Base-by-base conservation (phyloP, 2,113 vertebrate genomes). In the Tetrao urogallus region DNA sequence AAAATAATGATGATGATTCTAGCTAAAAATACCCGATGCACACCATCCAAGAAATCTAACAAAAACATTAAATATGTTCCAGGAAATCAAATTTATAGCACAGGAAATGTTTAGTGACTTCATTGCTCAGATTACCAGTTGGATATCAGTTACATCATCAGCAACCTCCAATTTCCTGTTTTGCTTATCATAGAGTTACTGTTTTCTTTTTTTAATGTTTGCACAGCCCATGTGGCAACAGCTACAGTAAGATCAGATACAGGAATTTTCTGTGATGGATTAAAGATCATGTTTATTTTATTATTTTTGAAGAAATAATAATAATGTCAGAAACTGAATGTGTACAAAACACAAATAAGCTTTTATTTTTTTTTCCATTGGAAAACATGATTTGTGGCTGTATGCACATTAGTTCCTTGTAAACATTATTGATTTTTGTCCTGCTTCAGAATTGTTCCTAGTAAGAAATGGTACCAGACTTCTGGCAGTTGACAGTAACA, bases 111-210 rank as follows among this genome's bases (percentile, higher is more conserved):
- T 98, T 97, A 96, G 95, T 82, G 96, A 87, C 80, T 97, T 92
- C 88, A 93, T 94, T 91, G 70, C 95, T 98, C 97, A 79, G 81
- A 95, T 98, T 98, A 98, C 97, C 86, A 43, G 72, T 13, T 69
- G 92, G 94, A 93, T 96, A 98, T 98, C 98, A 60, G 90, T 97
- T 98, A 96, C 97, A 97, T 97, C 94, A 92, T 82, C 96, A 81
- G 80, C 94, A 95, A 95, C 92, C 95, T 97, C 94, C 95, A 95
- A 95, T 97, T 98, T 98, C 98, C 98, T 98, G 98, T 98, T 97
- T 96, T 96, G 90, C 97, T 97, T 97, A 98, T 97, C 95, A 48
- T 82, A 95, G 95, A 97, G 93, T 96, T 85, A 66, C 96, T 90
- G 92, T 89, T 95, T 90, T 93, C 72, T 90, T 96, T 94, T 57